Percentiles rank a stretch among this genome's conserved stretches.
Conservation (phyloP, 2,797 vertebrate species). For the Cynopterus sphinx region DNA sequence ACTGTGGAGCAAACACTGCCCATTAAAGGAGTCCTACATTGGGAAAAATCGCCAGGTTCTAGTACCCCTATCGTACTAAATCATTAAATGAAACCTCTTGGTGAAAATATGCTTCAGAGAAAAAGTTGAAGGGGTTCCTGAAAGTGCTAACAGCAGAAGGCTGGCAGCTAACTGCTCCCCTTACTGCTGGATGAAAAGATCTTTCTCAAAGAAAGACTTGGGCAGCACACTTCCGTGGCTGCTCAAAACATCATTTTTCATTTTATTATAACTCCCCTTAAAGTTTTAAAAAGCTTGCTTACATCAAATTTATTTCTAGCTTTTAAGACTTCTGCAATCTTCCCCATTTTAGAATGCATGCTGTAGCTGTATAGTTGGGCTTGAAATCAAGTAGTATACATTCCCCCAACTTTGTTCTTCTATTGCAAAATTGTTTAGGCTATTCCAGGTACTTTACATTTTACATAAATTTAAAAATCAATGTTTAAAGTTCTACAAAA, state of each 20-base stretch:
- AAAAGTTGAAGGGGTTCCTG: not conserved
- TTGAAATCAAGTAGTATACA: not conserved
- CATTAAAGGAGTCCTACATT: not conserved
- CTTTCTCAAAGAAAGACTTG: not conserved
- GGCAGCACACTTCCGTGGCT: not conserved
- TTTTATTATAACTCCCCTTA: not conserved
- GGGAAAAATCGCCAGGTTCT: not conserved
- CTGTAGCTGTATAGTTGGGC: not conserved
- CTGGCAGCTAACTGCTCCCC: not conserved
- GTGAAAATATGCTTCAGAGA: not conserved
- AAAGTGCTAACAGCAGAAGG: not conserved
- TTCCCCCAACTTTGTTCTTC: not conserved
- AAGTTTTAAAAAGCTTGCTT: not conserved
- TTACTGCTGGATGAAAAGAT: not conserved
- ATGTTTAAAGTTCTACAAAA: not conserved
- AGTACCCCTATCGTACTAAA: not conserved
- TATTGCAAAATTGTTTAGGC: not conserved
- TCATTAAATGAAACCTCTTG: not conserved
- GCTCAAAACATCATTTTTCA: not conserved
- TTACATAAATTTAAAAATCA: not conserved
- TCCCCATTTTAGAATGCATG: not conserved
- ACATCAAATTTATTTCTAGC: not conserved
- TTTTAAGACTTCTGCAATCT: not conserved
- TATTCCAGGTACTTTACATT: not conserved
- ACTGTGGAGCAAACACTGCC: not conserved